Evolutionary conservation across 2,888 invertebrate species (phyloP).

Genomic region (Argyresthia albistria): DNA sequence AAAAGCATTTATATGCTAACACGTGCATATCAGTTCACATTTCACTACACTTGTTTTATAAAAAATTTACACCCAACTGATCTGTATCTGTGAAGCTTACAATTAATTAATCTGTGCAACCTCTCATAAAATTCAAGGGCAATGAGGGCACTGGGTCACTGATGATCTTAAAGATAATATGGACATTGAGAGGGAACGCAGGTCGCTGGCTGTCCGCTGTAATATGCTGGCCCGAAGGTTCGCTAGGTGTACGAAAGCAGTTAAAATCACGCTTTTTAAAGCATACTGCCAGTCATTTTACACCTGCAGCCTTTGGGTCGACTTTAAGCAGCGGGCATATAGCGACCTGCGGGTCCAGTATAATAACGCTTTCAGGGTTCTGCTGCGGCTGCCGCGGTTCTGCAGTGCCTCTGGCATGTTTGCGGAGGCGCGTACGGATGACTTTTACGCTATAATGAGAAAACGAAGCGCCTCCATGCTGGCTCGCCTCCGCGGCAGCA

Average conservation of each 20-base stretch:
- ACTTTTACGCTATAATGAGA: slow-evolving; percentile 4
- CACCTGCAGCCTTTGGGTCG: slow-evolving; percentile 2
- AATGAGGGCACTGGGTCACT: slow-evolving; percentile 3
- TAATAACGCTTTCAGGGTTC: neutral
- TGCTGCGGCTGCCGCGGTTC: neutral
- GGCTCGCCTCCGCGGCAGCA: neutral
- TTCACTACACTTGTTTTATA: too few relatives aligned
- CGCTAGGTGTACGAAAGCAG: neutral
- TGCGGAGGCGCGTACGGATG: neutral
- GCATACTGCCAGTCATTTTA: slow-evolving; percentile 5
- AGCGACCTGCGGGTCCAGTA: neutral
- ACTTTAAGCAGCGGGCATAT: slow-evolving; percentile 4
- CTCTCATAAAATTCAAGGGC: too few relatives aligned
- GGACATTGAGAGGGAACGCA: slow-evolving; percentile 5
- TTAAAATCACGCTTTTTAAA: slow-evolving; percentile 1
- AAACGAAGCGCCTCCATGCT: slow-evolving; percentile 2
- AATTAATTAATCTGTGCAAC: too few relatives aligned
- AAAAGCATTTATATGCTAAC: too few relatives aligned
- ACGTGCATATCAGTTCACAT: too few relatives aligned
- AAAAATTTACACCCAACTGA: too few relatives aligned
- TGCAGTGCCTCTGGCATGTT: neutral
- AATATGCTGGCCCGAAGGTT: slow-evolving; percentile 7
- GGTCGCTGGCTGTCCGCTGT: slow-evolving; percentile 3
- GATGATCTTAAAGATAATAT: slow-evolving; percentile 2
- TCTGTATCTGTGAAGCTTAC: too few relatives aligned